Evolutionary conservation across 2,113 vertebrate species (phyloP).

Genomic region (Rhombomys opimus): DNA sequence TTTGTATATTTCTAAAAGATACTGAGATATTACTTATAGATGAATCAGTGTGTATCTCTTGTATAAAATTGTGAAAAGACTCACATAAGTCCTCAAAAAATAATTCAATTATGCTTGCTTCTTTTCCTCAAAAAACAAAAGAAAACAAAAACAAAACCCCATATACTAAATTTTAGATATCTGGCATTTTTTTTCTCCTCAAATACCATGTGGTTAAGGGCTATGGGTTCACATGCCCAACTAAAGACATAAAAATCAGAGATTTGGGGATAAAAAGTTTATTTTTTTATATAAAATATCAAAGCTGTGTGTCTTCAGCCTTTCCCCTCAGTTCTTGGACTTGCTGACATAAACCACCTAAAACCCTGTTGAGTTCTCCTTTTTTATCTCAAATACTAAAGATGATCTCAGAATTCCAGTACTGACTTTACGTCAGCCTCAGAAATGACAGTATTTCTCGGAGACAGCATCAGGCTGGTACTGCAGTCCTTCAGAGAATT

Average conservation of each 20-base stretch:
- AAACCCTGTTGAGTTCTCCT: slow-evolving; percentile 29
- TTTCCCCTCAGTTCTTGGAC: slow-evolving; percentile 29
- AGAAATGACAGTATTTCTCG: slow-evolving; percentile 63
- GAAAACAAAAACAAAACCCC: background rate
- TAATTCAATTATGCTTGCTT: background rate
- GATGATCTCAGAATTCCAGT: slow-evolving; percentile 67
- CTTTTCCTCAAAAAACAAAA: background rate
- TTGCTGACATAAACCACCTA: slow-evolving; percentile 61
- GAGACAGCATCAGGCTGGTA: slow-evolving; percentile 62
- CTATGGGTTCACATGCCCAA: background rate
- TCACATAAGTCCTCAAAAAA: background rate
- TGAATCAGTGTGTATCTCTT: background rate
- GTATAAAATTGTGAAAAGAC: background rate
- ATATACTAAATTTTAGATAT: background rate
- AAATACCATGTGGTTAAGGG: background rate
- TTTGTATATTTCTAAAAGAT: slow-evolving; percentile 33
- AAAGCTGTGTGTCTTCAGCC: slow-evolving; percentile 36
- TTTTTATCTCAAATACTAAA: slow-evolving; percentile 34
- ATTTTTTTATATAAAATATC: slow-evolving; percentile 48
- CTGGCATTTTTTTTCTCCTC: background rate
- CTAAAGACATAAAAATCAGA: slow-evolving; percentile 65
- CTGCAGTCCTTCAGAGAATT: slow-evolving; percentile 44
- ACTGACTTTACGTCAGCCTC: slow-evolving; percentile 62
- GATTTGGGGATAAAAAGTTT: slow-evolving; percentile 23
- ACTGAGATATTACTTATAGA: background rate